These are phyloP conservation scores for Pectinophora gossypiella DNA, from an alignment of 1,140 invertebrate species.

Conservation along the genomic window DNA sequence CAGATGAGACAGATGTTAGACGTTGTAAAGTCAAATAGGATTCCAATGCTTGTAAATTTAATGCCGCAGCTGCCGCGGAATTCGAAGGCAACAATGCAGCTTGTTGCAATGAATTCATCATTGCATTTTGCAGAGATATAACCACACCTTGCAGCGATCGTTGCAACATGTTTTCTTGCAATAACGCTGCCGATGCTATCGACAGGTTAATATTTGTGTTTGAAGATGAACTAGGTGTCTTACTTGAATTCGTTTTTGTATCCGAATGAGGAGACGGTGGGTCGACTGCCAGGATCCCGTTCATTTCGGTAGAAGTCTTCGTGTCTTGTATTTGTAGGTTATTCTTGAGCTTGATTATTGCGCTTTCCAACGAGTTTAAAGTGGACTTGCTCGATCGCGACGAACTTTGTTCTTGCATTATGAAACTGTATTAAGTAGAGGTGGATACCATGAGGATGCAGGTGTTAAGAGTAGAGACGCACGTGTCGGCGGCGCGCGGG, in stretches of 20 bases:
- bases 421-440: conserved; percentile 22
- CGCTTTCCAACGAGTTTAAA: conserved; percentile 68
- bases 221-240: conserved; percentile 64
- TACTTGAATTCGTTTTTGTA: conserved; percentile 55
- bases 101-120: conserved; percentile 85
- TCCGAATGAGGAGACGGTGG: conserved; percentile 49
- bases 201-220: conserved; percentile 67
- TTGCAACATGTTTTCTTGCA: conserved; percentile 78
- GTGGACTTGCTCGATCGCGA: conserved; percentile 60
- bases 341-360: conserved; percentile 73
- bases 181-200: conserved; percentile 66
- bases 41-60: conserved; percentile 88
- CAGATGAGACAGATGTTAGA: conserved; percentile 75
- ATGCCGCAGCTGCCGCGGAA: conserved; percentile 85
- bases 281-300: conserved; percentile 50
- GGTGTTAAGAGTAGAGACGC: conserved; percentile 24
- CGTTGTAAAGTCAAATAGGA: conserved; percentile 88
- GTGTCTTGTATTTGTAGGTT: conserved; percentile 71
- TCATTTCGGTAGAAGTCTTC: conserved; percentile 60
- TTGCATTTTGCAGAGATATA: conserved; percentile 84
- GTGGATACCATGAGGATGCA: conserved; percentile 27
- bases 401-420: conserved; percentile 70
- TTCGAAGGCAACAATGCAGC: conserved; percentile 85
- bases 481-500: conserved; percentile 45
- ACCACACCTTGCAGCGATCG: conserved; percentile 83